Evolutionary conservation across 2,888 invertebrate genomes (phyloP), one percentile per base, ranked within the genome.

Genomic region (Metellina segmentata): DNA sequence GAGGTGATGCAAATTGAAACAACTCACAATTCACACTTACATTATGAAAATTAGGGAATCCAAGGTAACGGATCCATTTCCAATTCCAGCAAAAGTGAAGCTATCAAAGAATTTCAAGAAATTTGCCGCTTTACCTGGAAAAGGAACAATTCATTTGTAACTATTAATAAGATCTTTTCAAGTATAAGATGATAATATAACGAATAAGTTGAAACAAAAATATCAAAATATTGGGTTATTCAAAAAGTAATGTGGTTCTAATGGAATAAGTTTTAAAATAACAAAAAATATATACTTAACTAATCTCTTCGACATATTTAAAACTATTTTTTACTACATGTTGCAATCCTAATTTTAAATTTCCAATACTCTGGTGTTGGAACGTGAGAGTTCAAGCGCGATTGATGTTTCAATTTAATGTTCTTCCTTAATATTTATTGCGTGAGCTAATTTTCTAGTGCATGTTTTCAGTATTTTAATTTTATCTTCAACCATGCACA

Each of bases 61-160:
- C 20, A 92, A 53, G 19, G 48, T 71, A 7, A 92, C 92, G 6
- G 92, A 92, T 49, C 89, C 92, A 78, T 92, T 92, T 34, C 89
- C 89, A 9, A 92, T 89, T 61, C 92, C 92, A 53, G 92, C 74
- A 74, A 92, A 92, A 19, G 89, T 89, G 48, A 92, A 92, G 19
- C 89, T 89, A 8, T 92, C 89, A 48, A 92, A 92, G 61, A 92
- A 92, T 53, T 20, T 74, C 51, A 89, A 7, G 69, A 92, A 92
- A 78, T 92, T 92, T 48, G 89, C 92, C 0, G 92, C 79, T 49
- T 86, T 92, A 7, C 89, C 92, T 92, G 11, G n/a, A 72, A 34
- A 69, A 19, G 19, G 20, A 49, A 20, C 7, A 82, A 8, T 5
- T 61, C 7, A 61, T 4, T 61, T 61, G 16, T 16, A 9, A 61